These are phyloP conservation scores for Drosophila anomalata DNA, from an alignment of 2,888 invertebrate genomes.

Conservation along the genomic window DNA sequence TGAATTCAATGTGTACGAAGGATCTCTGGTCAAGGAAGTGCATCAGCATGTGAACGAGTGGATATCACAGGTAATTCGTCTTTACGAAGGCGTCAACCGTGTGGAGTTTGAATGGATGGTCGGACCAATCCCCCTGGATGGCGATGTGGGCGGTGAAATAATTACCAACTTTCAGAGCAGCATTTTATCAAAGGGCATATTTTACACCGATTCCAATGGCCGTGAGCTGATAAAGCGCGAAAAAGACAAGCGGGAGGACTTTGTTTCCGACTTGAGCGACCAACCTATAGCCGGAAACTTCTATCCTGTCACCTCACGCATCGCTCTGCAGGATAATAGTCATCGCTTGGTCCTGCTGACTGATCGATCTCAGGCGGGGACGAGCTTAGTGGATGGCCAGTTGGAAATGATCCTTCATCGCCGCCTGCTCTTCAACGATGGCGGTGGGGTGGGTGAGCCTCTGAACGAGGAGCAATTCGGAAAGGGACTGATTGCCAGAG, in stretches of 20 bases:
- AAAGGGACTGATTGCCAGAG: constrained; percentile 88
- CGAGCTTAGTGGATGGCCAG: constrained; percentile 89
- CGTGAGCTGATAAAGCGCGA: constrained; percentile 90
- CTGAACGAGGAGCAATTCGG: constrained; percentile 91
- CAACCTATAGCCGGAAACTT: constrained; percentile 94
- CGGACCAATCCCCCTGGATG: constrained; percentile 89
- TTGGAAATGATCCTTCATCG: constrained; percentile 94
- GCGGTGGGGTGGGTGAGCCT: constrained; percentile 95
- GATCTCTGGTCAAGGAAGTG: constrained; percentile 34
- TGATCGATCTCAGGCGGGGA: constrained; percentile 92
- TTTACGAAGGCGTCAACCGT: constrained; percentile 86
- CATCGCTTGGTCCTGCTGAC: constrained; percentile 85
- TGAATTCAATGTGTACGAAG: constrained; percentile 28
- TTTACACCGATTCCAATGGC: constrained; percentile 98
- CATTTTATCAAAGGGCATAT: constrained; percentile 87
- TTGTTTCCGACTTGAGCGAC: constrained; percentile 86
- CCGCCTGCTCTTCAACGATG: constrained; percentile 92
- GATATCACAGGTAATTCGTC: constrained; percentile 87
- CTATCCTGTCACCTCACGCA: constrained; percentile 94
- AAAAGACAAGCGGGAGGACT: constrained; percentile 89
- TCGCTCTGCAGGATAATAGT: constrained; percentile 87
- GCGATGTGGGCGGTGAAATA: constrained; percentile 91
- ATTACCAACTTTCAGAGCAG: constrained; percentile 89
- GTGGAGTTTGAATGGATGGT: constrained; percentile 91
- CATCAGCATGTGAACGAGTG: constrained; percentile 38